A percentile compares a stretch with the other conserved stretches of the same genome.
Evolutionary conservation across 1,140 invertebrate species (phyloP).

Genomic region (Cepaea nemoralis): DNA sequence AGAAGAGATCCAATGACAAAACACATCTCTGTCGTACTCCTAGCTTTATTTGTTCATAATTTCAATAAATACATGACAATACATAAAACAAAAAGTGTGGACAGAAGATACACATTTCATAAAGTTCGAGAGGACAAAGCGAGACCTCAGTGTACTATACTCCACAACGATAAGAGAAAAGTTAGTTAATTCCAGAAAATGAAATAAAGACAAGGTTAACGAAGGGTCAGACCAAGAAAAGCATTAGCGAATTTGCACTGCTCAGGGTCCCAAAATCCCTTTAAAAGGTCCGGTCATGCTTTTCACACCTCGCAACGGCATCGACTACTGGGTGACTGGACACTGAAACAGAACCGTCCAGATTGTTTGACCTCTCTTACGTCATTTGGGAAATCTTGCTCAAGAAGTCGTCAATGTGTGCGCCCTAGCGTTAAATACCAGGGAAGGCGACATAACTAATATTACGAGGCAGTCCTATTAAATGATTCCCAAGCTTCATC

Average conservation of each 20-base stretch:
- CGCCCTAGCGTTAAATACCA: constrained; percentile 11
- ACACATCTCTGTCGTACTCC: no score
- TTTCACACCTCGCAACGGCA: neutral
- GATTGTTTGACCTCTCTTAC: neutral
- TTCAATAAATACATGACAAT: no score
- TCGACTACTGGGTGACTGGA: neutral
- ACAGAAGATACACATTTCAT: no score
- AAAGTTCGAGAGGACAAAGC: no score
- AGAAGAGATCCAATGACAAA: no score
- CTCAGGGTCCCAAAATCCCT: neutral
- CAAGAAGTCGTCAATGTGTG: neutral
- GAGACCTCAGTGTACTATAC: no score
- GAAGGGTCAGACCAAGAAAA: neutral
- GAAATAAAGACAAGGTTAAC: neutral
- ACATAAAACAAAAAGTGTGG: no score
- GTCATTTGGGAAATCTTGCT: constrained; percentile 3
- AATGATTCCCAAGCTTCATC: neutral
- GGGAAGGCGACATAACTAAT: neutral
- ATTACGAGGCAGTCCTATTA: neutral
- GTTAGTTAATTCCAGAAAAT: no score
- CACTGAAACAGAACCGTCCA: neutral
- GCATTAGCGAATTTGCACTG: neutral
- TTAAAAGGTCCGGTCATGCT: neutral
- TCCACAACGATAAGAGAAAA: no score
- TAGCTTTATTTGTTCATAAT: no score